Evolutionary conservation across 1,140 invertebrate genomes (phyloP).

Genomic region (Eumaeus atala): DNA sequence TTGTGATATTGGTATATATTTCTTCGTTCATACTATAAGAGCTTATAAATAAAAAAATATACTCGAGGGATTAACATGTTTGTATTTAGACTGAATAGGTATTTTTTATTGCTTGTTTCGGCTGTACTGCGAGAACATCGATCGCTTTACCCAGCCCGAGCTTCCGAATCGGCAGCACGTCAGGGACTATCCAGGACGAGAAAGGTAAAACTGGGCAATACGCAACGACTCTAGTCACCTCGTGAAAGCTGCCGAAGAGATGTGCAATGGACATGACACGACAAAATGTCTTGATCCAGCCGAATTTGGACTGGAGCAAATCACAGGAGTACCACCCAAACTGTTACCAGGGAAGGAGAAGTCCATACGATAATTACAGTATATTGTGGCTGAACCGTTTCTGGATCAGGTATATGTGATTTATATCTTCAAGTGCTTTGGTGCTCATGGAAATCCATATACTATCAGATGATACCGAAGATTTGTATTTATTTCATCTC

Average conservation of each 20-base stretch:
- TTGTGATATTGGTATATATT: too few species aligned
- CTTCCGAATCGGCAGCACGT: constrained; percentile 40
- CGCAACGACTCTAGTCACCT: constrained; percentile 49
- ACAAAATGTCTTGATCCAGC: constrained; percentile 53
- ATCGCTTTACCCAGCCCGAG: constrained; percentile 51
- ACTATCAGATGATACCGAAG: too few species aligned
- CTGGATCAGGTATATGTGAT: constrained; percentile 46
- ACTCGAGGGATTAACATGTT: too few species aligned
- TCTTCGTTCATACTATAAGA: too few species aligned
- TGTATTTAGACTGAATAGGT: too few species aligned
- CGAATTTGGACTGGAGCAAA: constrained; percentile 59
- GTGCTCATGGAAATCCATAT: too few species aligned
- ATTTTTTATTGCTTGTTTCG: too few species aligned
- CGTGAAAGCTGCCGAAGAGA: constrained; percentile 32
- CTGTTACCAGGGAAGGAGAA: constrained; percentile 54
- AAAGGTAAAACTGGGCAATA: constrained; percentile 38
- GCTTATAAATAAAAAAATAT: too few species aligned
- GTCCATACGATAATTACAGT: constrained; percentile 43
- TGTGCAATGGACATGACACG: constrained; percentile 44
- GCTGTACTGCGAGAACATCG: constrained; percentile 50
- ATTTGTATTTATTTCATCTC: too few species aligned
- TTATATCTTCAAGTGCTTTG: background rate
- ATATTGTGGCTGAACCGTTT: constrained; percentile 49
- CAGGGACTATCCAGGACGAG: constrained; percentile 39
- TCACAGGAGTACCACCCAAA: constrained; percentile 41